Evolutionary conservation across 2,113 vertebrate species (phyloP), one percentile per base, ranked within the genome.

Genomic region (Tautogolabrus adspersus): DNA sequence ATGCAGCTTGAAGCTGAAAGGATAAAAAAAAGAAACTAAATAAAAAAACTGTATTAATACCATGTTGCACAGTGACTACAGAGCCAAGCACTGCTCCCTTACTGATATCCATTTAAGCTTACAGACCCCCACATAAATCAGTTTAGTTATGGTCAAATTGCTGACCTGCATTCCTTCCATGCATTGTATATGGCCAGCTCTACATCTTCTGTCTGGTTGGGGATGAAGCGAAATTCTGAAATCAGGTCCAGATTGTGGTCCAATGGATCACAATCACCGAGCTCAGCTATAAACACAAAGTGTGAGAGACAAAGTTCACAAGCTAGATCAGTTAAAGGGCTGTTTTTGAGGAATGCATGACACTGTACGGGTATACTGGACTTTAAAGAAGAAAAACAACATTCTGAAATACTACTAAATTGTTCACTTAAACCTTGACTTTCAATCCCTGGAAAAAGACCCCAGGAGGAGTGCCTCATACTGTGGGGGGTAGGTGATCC

Each of bases 81-180:
- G 15, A 15, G 3, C 13, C 38, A 13, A 40, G 16, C 0, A 19
- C 11, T 38, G 9, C 4, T 37, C 16, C 9, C 52, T n/a, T 0
- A 19, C 1, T 49, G 9, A 65, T 10, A 42, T 6, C 54, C 10
- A 15, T 12, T 12, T 10, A 21, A 59, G 44, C 23, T 15, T 2
- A 22, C 34, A 18, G 12, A 3, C 30, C 3, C 10, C 47, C n/a
- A 26, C 0, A 3, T 18, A 1, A 6, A 55, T 13, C 11, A 16
- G 22, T 23, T 21, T 13, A 30, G 3, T 21, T 10, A 38, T 1
- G 54, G 21, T 44, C 0, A 58, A 34, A 72, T 71, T 5, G 8
- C 67, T 62, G 91, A 99, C 97, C 98, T 97, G 96, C 95, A 98
- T 75, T 97, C 97, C 72, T 98, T 99, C 98, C 98, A 99, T 46